A percentile compares a stretch with the other conserved stretches of the same genome.
These are phyloP conservation scores for Megaceryle torquata DNA, from an alignment of 2,113 vertebrate genomes.

Conservation along the genomic window DNA sequence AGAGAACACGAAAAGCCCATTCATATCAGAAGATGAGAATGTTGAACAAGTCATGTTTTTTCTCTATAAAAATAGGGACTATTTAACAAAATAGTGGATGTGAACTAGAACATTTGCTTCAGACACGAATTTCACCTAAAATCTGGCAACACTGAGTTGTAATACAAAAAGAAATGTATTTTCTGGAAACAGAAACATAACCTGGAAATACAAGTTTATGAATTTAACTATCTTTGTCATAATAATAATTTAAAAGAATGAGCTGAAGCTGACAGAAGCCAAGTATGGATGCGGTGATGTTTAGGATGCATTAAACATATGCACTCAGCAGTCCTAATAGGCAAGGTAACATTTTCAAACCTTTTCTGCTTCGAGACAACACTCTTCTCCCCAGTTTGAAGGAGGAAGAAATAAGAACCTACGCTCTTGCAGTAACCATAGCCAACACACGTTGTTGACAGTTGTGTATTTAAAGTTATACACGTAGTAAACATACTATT, in stretches of 20 bases:
- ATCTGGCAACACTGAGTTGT: neutral
- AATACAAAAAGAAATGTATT: neutral
- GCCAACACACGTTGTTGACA: neutral
- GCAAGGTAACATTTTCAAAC: neutral
- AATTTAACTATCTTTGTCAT: neutral
- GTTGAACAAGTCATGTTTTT: neutral
- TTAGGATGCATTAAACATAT: neutral
- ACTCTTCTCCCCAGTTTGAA: neutral
- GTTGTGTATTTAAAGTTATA: neutral
- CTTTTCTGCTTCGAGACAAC: neutral
- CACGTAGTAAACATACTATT: neutral
- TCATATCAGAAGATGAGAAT: neutral
- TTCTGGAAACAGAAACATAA: neutral
- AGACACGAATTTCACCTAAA: neutral
- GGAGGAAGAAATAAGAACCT: neutral
- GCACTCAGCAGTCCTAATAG: fast-evolving
- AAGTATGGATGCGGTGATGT: neutral
- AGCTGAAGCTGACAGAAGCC: neutral
- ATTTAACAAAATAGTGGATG: neutral
- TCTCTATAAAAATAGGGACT: neutral
- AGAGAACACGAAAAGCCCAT: neutral
- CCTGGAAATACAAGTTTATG: neutral
- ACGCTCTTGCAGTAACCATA: neutral
- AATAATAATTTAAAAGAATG: neutral
- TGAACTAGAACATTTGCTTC: neutral